Evolutionary conservation across 2,888 invertebrate species (phyloP), one percentile per base, ranked within the genome.

Genomic region (Lasioglossum pauxillum): DNA sequence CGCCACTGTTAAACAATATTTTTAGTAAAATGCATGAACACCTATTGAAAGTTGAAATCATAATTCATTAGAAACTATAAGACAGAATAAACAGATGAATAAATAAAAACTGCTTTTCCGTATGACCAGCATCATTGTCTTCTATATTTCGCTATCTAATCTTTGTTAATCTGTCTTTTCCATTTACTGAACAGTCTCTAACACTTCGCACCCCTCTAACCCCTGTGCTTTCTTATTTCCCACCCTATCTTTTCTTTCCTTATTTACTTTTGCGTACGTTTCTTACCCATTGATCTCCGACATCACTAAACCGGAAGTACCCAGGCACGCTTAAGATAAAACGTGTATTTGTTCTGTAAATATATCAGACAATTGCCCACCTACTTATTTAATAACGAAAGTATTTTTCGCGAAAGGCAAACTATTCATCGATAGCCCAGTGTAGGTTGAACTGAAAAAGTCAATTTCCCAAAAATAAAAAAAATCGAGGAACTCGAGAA

Each of bases 221-320:
- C 12, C 12, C 23, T 71, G 4, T 71, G 38, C 69, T 71, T 71
- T 71, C 38, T 41, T 71, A 38, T 23, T 71, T 41, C 41, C 35
- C 35, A 10, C 41, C 38, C 69, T 71, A 5, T 71, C 69, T 41
- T 71, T 14, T n/a, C 38, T 38, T 71, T 38, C 23, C 38, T n/a
- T n/a, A 41, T 71, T 71, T 71, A 71, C n/a, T 23, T 71, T 71
- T 38, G 38, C 38, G 38, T 71, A 71, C 69, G 35, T 71, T 41
- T 41, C 35, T 5, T 41, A 10, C 14, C 41, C 69, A 38, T 41
- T 23, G 35, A n/a, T n/a, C 38, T 12, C 23, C 12, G 5, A 35
- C 27, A 69, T 38, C 38, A 5, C n/a, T 23, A 41, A 12, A n/a
- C 69, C 69, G 14, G 38, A 69, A 41, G 41, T n/a, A 19, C 35